Base-by-base conservation (phyloP, 1,140 invertebrate species). In the Caligus rogercresseyi region DNA sequence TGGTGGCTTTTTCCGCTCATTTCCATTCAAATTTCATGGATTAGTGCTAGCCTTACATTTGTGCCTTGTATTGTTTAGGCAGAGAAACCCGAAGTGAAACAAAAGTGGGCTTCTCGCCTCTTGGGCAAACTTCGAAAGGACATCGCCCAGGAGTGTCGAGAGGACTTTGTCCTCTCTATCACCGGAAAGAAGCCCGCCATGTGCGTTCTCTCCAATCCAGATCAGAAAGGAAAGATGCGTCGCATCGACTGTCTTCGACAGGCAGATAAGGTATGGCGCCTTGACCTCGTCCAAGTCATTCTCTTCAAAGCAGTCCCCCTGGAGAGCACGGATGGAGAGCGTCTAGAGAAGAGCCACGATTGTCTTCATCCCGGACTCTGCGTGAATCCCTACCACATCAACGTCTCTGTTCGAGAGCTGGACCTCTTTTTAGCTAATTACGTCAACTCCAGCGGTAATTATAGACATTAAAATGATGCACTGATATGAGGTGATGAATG, bases 351-450 rank as follows among this genome's bases (percentile, higher is more conserved):
- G 74, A 91, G 89, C 70, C 84, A 87, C 0, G 91, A 97, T 71
- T 99, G 95, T 73, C 81, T 89, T 63, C 88, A 97, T 76, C 92
- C 93, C 20, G 85, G 86, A 58, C 82, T 99, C 66, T 99, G 95
- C 77, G 94, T 99, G 67, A 99, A 98, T 80, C 95, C 95, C 60
- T 96, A 97, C 81, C 95, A 98, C 81, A 98, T 98, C 74, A 96
- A 96, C 75, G 93, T 99, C 65, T 95, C 93, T 69, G 93, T 98
- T 69, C 80, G 94, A 68, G 94, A 98, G 76, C 79, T 98, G 70
- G 94, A 98, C 78, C 81, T 98, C 65, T 98, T 97, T 77, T 82
- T 98, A 72, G 93, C 93, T 68, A 98, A 97, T 78, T 97, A 95
- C 80, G 97, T 98, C 76, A 93, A 94, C 78, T 92, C 89, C 77